Evolutionary conservation across 2,888 invertebrate species (phyloP).

Genomic region (Marasmarcha lunaedactyla): DNA sequence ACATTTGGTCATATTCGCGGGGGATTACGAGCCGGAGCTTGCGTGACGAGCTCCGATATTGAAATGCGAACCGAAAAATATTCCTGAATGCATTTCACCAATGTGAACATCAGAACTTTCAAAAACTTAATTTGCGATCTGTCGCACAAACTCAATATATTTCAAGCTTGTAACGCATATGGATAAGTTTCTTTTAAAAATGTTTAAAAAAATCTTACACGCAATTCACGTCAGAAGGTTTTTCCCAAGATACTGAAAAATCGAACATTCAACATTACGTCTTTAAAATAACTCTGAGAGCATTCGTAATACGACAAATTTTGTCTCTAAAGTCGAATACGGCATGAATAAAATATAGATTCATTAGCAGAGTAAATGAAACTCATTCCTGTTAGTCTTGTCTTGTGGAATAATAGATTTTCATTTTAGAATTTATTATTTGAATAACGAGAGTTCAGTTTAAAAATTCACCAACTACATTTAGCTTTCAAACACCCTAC

Average conservation of each 20-base stretch:
- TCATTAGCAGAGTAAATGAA: conserved; percentile 57
- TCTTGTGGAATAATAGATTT: conserved; percentile 8
- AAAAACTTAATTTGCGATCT: conserved; percentile 1
- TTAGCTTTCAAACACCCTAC: too few relatives aligned
- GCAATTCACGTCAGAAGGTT: too few relatives aligned
- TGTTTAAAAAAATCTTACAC: too few relatives aligned
- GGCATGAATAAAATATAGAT: conserved; percentile 55
- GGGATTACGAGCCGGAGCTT: conserved; percentile 36
- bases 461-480: too few relatives aligned
- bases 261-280: too few relatives aligned
- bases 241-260: too few relatives aligned
- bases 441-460: too few relatives aligned
- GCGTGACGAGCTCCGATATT: conserved; percentile 44
- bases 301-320: neutral
- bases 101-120: neutral
- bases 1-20: conserved; percentile 39
- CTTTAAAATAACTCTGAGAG: neutral
- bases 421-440: neutral
- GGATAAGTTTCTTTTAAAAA: too few relatives aligned
- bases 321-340: conserved; percentile 26
- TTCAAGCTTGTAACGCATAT: too few relatives aligned
- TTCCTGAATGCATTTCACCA: neutral
- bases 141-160: too few relatives aligned
- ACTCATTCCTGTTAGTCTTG: conserved; percentile 35
- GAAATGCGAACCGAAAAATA: conserved; percentile 17